phyloP scores from a whole-genome alignment of 2,888 invertebrate genomes.

The Arge pagana region DNA sequence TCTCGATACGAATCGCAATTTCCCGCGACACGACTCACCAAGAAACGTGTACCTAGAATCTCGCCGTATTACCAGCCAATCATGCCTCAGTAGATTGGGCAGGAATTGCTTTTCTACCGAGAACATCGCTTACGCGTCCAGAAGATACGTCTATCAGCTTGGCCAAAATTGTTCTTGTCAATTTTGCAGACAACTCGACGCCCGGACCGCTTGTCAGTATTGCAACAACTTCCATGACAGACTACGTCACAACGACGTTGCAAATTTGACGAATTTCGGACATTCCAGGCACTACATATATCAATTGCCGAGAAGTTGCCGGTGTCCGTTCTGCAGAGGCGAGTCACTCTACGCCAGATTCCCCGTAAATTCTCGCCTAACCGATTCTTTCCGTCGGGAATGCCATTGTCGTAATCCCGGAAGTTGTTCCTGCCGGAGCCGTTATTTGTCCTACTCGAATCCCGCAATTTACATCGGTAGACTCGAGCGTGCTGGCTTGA shows the following conservation, averaged over 20 bases:
- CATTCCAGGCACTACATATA: conserved; percentile 51
- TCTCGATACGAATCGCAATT: conserved; percentile 36
- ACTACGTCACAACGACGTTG: conserved; percentile 40
- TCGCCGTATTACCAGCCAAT: conserved; percentile 38
- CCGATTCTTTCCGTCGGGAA: conserved; percentile 41
- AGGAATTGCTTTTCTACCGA: conserved; percentile 54
- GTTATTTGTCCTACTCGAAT: conserved; percentile 43
- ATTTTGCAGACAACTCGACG: conserved; percentile 44
- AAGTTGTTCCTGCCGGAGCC: conserved; percentile 43
- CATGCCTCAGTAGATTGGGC: conserved; percentile 46
- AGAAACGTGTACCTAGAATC: conserved; percentile 43
- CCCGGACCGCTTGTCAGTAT: conserved; percentile 44
- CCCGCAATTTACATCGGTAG: conserved; percentile 48
- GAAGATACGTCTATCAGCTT: conserved; percentile 43
- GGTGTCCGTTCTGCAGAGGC: conserved; percentile 48
- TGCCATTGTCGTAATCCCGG: conserved; percentile 45
- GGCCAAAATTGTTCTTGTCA: conserved; percentile 47
- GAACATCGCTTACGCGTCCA: conserved; percentile 48
- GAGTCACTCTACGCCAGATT: conserved; percentile 40
- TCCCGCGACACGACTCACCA: conserved; percentile 38
- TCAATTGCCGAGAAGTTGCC: conserved; percentile 47
- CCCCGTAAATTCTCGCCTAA: conserved; percentile 30
- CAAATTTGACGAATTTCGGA: conserved; percentile 23
- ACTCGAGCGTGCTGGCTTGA: conserved; percentile 37
- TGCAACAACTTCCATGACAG: conserved; percentile 49